These are phyloP conservation scores for Laticauda colubrina DNA, from an alignment of 2,113 vertebrate species.

Conservation along the genomic window DNA sequence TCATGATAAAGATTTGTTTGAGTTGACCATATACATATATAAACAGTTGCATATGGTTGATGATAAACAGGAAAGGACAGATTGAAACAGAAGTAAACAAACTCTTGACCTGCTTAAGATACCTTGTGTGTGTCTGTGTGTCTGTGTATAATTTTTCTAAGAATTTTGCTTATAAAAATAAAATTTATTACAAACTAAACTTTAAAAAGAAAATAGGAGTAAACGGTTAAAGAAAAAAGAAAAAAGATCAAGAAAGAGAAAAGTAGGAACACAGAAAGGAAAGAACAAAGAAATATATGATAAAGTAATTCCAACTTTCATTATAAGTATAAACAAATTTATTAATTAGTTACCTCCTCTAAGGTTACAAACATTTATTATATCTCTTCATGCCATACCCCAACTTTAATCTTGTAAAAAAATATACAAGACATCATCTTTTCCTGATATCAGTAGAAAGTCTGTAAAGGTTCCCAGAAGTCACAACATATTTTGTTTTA, in stretches of 20 bases:
- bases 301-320: background rate
- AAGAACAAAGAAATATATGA: background rate
- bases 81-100: background rate
- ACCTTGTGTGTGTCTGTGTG: too few relatives aligned
- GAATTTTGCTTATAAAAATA: background rate
- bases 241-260: background rate
- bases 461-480: too few relatives aligned
- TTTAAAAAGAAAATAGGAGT: background rate
- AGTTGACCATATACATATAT: background rate
- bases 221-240: background rate
- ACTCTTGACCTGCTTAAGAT: background rate
- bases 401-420: background rate
- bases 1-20: background rate
- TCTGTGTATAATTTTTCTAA: background rate
- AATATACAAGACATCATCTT: background rate
- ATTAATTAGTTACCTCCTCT: background rate
- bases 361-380: too few relatives aligned
- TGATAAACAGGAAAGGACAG: background rate
- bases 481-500: too few relatives aligned
- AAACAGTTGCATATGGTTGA: background rate
- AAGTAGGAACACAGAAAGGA: background rate
- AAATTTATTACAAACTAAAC: background rate
- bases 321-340: too few relatives aligned
- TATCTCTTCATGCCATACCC: background rate
- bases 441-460: background rate